Evolutionary conservation across 2,797 vertebrate genomes (phyloP).

Genomic region (Vultur gryphus): DNA sequence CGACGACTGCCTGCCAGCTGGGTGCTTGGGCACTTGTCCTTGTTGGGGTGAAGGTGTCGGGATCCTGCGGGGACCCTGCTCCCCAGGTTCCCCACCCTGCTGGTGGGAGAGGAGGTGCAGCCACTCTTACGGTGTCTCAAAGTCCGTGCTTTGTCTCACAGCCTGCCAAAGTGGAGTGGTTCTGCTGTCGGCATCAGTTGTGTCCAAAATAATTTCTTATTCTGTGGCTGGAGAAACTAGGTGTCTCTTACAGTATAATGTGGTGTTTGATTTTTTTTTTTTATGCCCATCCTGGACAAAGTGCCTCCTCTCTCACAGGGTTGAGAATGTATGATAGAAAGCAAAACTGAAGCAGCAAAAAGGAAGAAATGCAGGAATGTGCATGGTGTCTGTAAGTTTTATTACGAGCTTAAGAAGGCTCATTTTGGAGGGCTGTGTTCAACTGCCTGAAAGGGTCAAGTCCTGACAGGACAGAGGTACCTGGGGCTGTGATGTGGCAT

Average conservation of each 20-base stretch:
- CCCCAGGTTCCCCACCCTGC: background rate
- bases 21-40: background rate
- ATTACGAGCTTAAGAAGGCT: background rate
- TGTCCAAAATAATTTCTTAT: background rate
- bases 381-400: background rate
- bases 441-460: background rate
- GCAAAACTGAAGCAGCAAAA: background rate
- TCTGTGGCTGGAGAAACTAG: background rate
- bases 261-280: background rate
- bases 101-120: background rate
- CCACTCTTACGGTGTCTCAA: background rate
- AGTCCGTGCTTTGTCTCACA: background rate
- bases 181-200: background rate
- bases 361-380: background rate
- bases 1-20: accelerated
- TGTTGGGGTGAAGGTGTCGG: background rate
- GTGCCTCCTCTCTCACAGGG: background rate
- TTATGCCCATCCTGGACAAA: background rate
- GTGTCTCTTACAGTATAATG: background rate
- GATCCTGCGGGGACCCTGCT: background rate
- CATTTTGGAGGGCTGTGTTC: background rate
- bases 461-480: background rate
- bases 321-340: background rate
- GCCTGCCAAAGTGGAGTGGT: background rate
- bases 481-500: background rate